A percentile compares a stretch with the other conserved stretches of the same genome.
These are phyloP conservation scores for Apamea monoglypha DNA, from an alignment of 2,888 invertebrate genomes.

Conservation along the genomic window DNA sequence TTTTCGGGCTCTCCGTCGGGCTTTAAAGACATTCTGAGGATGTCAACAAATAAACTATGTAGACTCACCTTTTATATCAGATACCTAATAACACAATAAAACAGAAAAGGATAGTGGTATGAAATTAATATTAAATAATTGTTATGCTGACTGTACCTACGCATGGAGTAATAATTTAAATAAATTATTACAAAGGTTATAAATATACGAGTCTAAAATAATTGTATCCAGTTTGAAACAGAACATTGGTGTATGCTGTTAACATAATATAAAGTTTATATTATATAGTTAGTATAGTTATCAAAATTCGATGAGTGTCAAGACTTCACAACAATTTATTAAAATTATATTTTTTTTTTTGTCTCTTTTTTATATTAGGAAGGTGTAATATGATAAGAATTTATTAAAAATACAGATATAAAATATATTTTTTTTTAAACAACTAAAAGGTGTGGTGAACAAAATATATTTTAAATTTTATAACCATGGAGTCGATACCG, in stretches of 20 bases:
- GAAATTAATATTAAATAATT: not conserved
- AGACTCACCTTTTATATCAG: no score
- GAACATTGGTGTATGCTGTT: no score
- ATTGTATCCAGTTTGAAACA: not conserved
- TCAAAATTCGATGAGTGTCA: not conserved
- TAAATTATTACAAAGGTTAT: not conserved
- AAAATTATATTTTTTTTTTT: not conserved
- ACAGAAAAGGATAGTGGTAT: not conserved
- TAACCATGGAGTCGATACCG: constrained; percentile 36
- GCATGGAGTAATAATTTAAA: not conserved
- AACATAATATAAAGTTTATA: not conserved
- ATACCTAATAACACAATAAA: not conserved
- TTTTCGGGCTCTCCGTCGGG: no score
- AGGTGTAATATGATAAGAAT: not conserved
- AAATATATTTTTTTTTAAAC: not conserved
- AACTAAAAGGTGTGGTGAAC: not conserved
- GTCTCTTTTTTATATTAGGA: not conserved
- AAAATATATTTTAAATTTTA: not conserved
- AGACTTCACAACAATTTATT: not conserved
- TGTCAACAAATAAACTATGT: no score
- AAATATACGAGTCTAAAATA: not conserved
- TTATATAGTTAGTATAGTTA: no score
- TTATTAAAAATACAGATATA: not conserved
- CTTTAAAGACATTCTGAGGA: no score
- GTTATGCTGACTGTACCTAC: not conserved